Evolutionary conservation across 2,113 vertebrate species (phyloP).

Genomic region (Rattus norvegicus): DNA sequence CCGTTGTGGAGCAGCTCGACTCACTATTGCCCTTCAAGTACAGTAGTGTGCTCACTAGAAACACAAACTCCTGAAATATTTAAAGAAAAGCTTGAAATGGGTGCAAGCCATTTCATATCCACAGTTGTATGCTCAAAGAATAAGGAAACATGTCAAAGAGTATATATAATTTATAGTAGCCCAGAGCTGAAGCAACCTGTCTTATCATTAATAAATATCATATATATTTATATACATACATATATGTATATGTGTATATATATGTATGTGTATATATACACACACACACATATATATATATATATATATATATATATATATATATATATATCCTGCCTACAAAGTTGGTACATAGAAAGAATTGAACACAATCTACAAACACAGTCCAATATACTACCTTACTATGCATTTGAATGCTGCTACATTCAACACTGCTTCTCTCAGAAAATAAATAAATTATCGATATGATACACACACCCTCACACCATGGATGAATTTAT

Average conservation of each 20-base stretch:
- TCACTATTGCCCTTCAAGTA: accelerated
- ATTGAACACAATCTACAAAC: neutral
- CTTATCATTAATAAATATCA: neutral
- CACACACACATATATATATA: no score
- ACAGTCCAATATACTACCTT: neutral
- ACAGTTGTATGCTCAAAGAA: neutral
- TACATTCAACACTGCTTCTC: neutral
- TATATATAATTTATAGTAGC: neutral
- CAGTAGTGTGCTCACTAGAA: neutral
- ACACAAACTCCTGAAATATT: neutral
- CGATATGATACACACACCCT: neutral
- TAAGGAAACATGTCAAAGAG: neutral
- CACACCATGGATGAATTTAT: neutral
- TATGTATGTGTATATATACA: no score
- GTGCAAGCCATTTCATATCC: neutral
- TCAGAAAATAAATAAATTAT: neutral
- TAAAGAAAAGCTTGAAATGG: neutral
- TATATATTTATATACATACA: neutral
- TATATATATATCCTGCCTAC: neutral
- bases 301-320: neutral
- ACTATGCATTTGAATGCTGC: neutral
- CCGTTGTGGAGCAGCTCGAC: neutral
- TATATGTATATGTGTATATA: no score
- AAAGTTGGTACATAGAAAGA: neutral
- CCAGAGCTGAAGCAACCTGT: neutral